A percentile compares a stretch with the other conserved stretches of the same genome.
Conservation (phyloP, 2,113 vertebrate species). For the Neoarius graeffei region DNA sequence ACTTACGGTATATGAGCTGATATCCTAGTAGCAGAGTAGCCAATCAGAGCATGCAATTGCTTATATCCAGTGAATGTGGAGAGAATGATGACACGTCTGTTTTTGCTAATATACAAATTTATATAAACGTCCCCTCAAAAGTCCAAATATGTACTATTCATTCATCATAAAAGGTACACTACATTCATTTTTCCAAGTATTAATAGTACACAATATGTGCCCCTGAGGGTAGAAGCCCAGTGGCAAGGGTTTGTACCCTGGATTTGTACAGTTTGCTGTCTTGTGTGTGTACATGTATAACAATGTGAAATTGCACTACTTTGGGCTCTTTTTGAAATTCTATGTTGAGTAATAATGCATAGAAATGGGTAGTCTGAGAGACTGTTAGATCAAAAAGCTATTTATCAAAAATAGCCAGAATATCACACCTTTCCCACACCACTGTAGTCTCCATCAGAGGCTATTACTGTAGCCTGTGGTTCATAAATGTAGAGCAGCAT, state of each 20-base stretch:
- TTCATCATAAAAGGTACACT: neutral
- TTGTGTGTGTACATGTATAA: neutral
- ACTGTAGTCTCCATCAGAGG: neutral
- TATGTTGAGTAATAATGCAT: neutral
- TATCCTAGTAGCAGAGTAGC: too few relatives aligned
- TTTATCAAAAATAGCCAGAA: neutral
- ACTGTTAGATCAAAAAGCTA: neutral
- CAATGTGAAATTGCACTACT: neutral
- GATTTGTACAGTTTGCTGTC: neutral
- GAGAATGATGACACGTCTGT: too few relatives aligned
- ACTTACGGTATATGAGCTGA: too few relatives aligned
- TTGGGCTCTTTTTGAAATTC: neutral
- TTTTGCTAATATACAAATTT: neutral
- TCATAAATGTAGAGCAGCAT: neutral
- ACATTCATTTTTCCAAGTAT: neutral
- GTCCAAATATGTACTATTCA: neutral
- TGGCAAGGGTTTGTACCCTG: neutral
- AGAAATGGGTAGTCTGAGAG: neutral
- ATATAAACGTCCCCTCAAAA: neutral
- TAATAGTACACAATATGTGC: neutral
- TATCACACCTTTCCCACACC: neutral
- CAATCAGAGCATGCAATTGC: too few relatives aligned
- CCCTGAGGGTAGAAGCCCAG: neutral
- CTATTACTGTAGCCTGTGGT: neutral
- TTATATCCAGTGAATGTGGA: too few relatives aligned